Percentiles rank a stretch among this genome's conserved stretches.
phyloP scores from a whole-genome alignment of 2,888 invertebrate species.

The Apamea sordens region DNA sequence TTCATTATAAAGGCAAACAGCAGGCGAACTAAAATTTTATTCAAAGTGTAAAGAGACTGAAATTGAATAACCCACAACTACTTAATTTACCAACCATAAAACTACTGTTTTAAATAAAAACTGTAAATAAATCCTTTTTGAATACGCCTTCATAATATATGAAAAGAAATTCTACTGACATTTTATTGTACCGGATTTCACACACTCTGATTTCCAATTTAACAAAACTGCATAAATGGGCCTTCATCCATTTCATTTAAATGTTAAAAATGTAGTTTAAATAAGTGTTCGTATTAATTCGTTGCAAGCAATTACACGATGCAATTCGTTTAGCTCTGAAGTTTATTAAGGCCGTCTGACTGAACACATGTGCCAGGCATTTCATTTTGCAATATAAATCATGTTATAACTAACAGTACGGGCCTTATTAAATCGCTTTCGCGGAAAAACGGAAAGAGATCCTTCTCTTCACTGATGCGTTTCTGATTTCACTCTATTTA shows the following conservation, averaged over 20 bases:
- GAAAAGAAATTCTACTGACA: conserved; percentile 32
- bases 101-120: not conserved
- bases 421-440: conserved; percentile 82
- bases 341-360: conserved; percentile 79
- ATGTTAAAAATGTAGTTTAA: conserved; percentile 59
- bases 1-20: not conserved
- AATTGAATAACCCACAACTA: not conserved
- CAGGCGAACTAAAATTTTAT: not conserved
- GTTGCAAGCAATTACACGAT: conserved; percentile 70
- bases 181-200: conserved; percentile 51
- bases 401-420: conserved; percentile 77
- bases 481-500: conserved; percentile 69
- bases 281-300: conserved; percentile 68
- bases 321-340: conserved; percentile 72
- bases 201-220: conserved; percentile 57
- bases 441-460: conserved; percentile 69
- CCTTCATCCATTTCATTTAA: conserved; percentile 59
- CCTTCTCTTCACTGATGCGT: conserved; percentile 64
- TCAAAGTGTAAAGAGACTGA: not conserved
- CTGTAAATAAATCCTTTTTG: conserved; percentile 15
- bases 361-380: conserved; percentile 76
- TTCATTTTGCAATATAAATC: conserved; percentile 82
- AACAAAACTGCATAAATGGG: conserved; percentile 48
- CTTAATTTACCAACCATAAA: not conserved
- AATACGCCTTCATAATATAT: conserved; percentile 15